phyloP scores from a whole-genome alignment of 2,888 invertebrate genomes.

The Melanostoma mellinum region DNA sequence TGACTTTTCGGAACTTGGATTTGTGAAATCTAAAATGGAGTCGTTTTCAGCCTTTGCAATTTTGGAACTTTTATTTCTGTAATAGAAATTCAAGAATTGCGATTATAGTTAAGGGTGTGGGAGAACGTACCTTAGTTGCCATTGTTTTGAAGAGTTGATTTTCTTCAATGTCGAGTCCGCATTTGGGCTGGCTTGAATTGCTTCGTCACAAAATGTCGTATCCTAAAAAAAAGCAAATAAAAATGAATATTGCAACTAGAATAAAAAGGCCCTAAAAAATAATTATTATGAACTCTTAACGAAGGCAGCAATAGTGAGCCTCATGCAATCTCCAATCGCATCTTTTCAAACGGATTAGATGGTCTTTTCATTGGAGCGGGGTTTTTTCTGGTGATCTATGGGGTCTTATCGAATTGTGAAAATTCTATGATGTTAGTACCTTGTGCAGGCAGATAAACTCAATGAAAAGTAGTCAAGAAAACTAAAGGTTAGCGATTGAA shows the following conservation, averaged over 20 bases:
- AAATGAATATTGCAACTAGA: not conserved
- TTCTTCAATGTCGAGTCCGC: constrained; percentile 69
- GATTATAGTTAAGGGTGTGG: not conserved
- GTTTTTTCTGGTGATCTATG: too few relatives aligned
- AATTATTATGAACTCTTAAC: not conserved
- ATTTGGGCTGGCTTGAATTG: constrained; percentile 78
- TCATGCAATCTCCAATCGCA: too few relatives aligned
- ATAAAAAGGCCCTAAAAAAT: not conserved
- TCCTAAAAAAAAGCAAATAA: constrained; percentile 28
- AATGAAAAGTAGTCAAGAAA: too few relatives aligned
- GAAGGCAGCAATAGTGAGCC: too few relatives aligned
- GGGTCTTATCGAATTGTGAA: too few relatives aligned
- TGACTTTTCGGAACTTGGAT: not conserved
- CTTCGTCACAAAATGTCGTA: constrained; percentile 75
- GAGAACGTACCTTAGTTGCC: constrained; percentile 74
- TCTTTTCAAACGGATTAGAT: too few relatives aligned
- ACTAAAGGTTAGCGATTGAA: too few relatives aligned
- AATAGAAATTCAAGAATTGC: not conserved
- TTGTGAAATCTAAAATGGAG: constrained; percentile 9
- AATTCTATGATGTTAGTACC: too few relatives aligned
- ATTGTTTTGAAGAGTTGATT: constrained; percentile 74
- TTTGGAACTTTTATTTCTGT: constrained; percentile 37
- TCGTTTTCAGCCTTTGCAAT: constrained; percentile 2
- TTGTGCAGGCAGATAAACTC: too few relatives aligned
- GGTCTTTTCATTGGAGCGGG: too few relatives aligned